Conservation (phyloP, 2,888 invertebrate species). For the Galeopsomyia nigrocyanea region DNA sequence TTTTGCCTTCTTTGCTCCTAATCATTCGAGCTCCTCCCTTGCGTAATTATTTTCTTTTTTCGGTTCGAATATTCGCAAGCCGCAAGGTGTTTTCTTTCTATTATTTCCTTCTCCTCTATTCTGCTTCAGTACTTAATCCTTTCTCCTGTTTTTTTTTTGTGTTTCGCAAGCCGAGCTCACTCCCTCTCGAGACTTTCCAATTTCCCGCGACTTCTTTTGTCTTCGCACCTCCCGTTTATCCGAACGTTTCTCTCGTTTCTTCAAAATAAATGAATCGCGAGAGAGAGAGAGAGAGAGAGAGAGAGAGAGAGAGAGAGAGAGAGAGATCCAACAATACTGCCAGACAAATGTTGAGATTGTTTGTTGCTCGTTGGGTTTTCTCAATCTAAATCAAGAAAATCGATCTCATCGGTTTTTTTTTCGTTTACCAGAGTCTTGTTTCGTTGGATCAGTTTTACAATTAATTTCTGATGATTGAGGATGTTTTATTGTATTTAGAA, state of each 20-base stretch:
- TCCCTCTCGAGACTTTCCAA: conserved; percentile 43
- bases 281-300: conserved; percentile 18
- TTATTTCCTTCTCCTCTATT: background rate
- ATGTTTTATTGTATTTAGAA: no score
- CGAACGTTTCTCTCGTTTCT: conserved; percentile 8
- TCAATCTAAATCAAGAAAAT: conserved; percentile 24
- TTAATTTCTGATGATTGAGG: no score
- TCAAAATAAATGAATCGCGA: conserved; percentile 34
- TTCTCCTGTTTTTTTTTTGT: background rate
- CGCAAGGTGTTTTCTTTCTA: background rate
- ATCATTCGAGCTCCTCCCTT: no score
- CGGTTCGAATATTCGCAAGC: no score
- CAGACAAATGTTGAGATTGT: conserved; percentile 31
- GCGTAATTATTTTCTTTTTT: no score
- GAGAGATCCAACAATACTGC: conserved; percentile 23
- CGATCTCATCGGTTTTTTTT: background rate
- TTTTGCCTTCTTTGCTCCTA: no score
- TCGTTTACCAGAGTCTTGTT: background rate
- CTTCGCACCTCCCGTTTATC: conserved; percentile 27
- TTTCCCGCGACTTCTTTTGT: conserved; percentile 39
- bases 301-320: conserved; percentile 1
- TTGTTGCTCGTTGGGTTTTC: conserved; percentile 38
- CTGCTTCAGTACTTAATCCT: background rate
- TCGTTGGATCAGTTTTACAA: no score
- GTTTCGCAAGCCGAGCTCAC: background rate